These are phyloP conservation scores for Clamator glandarius DNA, from an alignment of 2,797 vertebrate species.

Conservation along the genomic window DNA sequence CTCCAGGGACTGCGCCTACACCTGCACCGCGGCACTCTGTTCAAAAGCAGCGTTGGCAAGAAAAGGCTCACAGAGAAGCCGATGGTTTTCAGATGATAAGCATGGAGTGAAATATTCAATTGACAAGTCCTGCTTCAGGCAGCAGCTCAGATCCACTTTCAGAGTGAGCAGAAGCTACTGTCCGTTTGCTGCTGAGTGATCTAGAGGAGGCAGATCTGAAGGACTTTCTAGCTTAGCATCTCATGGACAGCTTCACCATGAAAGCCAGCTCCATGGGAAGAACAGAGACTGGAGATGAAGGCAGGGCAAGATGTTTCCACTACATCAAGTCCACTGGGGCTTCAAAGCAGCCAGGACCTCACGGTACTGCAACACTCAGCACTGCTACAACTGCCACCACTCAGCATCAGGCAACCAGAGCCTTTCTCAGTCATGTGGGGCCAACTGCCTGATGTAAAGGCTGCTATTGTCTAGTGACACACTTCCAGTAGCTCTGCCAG, in stretches of 20 bases:
- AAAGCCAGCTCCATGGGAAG: background rate
- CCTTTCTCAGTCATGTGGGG: background rate
- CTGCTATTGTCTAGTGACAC: background rate
- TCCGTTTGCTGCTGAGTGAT: background rate
- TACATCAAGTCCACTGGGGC: background rate
- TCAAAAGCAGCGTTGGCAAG: background rate
- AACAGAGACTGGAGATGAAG: background rate
- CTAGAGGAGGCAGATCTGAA: background rate
- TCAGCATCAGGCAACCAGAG: background rate
- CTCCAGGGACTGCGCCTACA: fast-evolving
- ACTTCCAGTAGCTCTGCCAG: background rate
- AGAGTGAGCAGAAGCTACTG: background rate
- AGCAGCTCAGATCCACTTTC: background rate
- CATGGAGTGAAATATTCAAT: background rate
- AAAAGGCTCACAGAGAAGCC: background rate
- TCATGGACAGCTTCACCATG: background rate
- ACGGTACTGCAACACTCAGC: background rate
- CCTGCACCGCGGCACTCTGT: background rate
- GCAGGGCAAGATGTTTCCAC: background rate
- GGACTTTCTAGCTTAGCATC: background rate
- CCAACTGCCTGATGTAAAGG: background rate
- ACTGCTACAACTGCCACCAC: background rate
- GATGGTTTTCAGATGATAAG: background rate
- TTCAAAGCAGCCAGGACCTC: background rate
- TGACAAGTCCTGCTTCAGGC: background rate